These are phyloP conservation scores for Cosmia trapezina DNA, from an alignment of 2,888 invertebrate species.

Conservation along the genomic window DNA sequence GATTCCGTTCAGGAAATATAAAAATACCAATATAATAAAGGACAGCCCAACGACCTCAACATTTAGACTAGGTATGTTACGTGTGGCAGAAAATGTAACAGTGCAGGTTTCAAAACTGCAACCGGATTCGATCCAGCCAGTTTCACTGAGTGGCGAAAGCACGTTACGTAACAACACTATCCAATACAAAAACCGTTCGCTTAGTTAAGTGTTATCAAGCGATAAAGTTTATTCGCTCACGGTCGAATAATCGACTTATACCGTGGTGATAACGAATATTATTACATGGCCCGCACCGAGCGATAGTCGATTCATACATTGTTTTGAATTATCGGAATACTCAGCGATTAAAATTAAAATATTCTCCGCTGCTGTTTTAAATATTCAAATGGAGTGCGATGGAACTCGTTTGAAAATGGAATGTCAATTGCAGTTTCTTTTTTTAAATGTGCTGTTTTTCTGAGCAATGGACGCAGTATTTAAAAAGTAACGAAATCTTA, in stretches of 20 bases:
- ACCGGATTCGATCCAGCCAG: slow-evolving; percentile 73
- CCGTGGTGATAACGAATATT: slow-evolving; percentile 76
- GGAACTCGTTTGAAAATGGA: slow-evolving; percentile 43
- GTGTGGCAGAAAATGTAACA: slow-evolving; percentile 66
- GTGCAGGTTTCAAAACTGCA: slow-evolving; percentile 70
- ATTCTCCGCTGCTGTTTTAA: slow-evolving; percentile 38
- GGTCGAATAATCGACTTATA: slow-evolving; percentile 80
- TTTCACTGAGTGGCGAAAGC: slow-evolving; percentile 71
- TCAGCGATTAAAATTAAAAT: slow-evolving; percentile 59
- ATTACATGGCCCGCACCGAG: slow-evolving; percentile 63
- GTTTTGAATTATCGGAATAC: slow-evolving; percentile 65
- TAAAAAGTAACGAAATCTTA: slow-evolving; percentile 33
- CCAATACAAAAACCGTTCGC: slow-evolving; percentile 71
- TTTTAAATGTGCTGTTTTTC: slow-evolving; percentile 6
- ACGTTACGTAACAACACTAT: slow-evolving; percentile 72
- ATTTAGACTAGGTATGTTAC: slow-evolving; percentile 63
- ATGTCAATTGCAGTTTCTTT: slow-evolving; percentile 20
- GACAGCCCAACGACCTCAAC: slow-evolving; percentile 68
- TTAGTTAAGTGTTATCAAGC: slow-evolving; percentile 77
- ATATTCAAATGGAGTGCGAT: slow-evolving; percentile 42
- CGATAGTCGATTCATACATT: slow-evolving; percentile 65
- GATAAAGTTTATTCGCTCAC: slow-evolving; percentile 83
- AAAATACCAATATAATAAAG: slow-evolving; percentile 30
- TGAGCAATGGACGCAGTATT: not conserved
- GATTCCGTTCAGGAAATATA: slow-evolving; percentile 2